Percentiles rank a stretch among this genome's conserved stretches.
phyloP scores from a whole-genome alignment of 2,888 invertebrate species.

The Nycteola revayana region DNA sequence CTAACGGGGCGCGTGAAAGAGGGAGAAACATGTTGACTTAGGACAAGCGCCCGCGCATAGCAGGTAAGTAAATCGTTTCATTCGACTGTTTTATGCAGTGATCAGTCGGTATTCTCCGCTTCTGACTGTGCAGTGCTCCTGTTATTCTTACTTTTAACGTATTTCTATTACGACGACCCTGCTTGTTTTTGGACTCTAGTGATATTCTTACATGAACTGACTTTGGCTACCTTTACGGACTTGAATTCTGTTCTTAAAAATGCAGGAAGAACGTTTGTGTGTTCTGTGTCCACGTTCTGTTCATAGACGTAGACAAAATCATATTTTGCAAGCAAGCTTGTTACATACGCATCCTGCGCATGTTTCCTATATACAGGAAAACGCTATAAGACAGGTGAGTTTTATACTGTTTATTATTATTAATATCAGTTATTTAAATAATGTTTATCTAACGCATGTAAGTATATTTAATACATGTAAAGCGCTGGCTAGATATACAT shows the following conservation, averaged over 20 bases:
- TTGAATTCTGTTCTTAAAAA: conserved; percentile 8
- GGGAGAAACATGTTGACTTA: conserved; percentile 4
- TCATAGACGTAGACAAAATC: conserved; percentile 8
- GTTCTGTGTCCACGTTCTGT: conserved; percentile 5
- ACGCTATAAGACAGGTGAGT: conserved; percentile 6
- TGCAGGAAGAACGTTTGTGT: conserved; percentile 8
- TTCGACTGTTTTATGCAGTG: conserved; percentile 7
- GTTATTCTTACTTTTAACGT: conserved; percentile 6
- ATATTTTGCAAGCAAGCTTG: conserved; percentile 7
- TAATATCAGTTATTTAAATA: conserved; percentile 8
- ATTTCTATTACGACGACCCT: conserved; percentile 6
- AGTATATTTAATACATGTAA: conserved; percentile 8
- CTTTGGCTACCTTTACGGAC: conserved; percentile 6
- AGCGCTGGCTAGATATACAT: conserved; percentile 7
- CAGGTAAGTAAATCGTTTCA: conserved; percentile 7
- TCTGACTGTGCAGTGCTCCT: conserved; percentile 6
- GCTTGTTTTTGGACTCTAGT: conserved; percentile 6
- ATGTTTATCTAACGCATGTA: conserved; percentile 6
- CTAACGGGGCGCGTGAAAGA: conserved; percentile 6
- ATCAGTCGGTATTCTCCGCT: conserved; percentile 6
- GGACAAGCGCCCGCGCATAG: conserved; percentile 5
- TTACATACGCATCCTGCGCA: conserved; percentile 6
- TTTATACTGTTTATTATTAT: conserved; percentile 6
- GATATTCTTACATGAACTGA: conserved; percentile 7
- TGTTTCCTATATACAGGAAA: conserved; percentile 6